Conservation (phyloP, 2,113 vertebrate genomes). For the Nerophis ophidion region DNA sequence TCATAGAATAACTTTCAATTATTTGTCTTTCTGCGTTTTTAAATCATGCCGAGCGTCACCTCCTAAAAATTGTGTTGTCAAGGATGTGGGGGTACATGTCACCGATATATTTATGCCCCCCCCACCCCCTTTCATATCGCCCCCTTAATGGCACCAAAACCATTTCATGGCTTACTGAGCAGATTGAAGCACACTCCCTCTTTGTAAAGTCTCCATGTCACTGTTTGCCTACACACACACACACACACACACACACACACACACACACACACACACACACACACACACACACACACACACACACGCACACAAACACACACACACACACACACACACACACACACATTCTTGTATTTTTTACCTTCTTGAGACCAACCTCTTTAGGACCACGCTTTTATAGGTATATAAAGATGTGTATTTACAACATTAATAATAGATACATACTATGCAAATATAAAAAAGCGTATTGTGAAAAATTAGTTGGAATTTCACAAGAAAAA, state of each 20-base stretch:
- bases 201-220: conserved; percentile 44
- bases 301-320: conserved; percentile 13
- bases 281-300: conserved; percentile 24
- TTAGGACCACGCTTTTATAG: no score
- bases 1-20: no score
- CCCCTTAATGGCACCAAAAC: conserved; percentile 66
- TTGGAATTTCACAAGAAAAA: no score
- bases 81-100: conserved; percentile 44
- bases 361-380: no score
- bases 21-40: no score
- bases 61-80: no score
- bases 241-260: conserved; percentile 20
- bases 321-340: conserved; percentile 25
- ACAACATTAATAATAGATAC: no score
- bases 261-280: conserved; percentile 32
- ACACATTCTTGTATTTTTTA: no score
- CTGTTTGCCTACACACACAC: conserved; percentile 33
- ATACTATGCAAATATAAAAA: no score
- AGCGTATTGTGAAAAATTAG: no score
- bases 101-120: conserved; percentile 63
- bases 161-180: conserved; percentile 65
- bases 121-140: conserved; percentile 31
- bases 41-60: no score
- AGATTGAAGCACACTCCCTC: conserved; percentile 62
- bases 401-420: no score